These are phyloP conservation scores for Loris lydekkerianus DNA, from an alignment of 2,797 vertebrate species.

Conservation along the genomic window DNA sequence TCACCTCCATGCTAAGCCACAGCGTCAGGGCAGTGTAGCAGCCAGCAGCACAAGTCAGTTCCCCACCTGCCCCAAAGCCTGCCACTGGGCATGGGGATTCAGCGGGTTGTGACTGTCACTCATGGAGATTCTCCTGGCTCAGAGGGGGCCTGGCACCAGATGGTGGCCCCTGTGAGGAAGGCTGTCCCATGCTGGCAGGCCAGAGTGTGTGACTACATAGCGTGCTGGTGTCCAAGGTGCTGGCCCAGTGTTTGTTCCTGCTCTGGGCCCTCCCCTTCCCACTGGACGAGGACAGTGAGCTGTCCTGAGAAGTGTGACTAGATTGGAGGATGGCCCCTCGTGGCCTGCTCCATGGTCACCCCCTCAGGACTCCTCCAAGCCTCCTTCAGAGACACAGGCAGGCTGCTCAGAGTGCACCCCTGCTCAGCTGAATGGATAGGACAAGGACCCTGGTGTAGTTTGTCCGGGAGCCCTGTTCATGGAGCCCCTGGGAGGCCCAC, in stretches of 20 bases:
- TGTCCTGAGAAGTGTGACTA: background rate
- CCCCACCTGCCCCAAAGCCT: too few relatives aligned
- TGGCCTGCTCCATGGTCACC: background rate
- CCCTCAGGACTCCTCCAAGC: background rate
- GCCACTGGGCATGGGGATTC: accelerated
- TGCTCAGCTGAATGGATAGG: background rate
- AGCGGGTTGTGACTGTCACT: background rate
- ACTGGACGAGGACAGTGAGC: too few relatives aligned
- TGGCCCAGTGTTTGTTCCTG: accelerated
- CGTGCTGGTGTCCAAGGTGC: background rate
- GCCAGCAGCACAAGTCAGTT: background rate
- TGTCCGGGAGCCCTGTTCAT: background rate
- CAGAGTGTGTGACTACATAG: accelerated
- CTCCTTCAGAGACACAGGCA: too few relatives aligned
- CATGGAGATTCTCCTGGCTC: background rate
- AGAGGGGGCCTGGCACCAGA: background rate
- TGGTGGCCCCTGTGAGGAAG: accelerated
- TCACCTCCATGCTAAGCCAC: too few relatives aligned
- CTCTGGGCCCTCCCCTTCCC: background rate
- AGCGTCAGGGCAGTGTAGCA: accelerated
- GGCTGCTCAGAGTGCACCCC: background rate
- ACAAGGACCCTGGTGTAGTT: background rate
- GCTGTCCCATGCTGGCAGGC: accelerated
- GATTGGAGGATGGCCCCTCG: background rate
- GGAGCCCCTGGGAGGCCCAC: background rate